These are phyloP conservation scores for Hydrophis major DNA, from an alignment of 2,797 vertebrate species.

Conservation along the genomic window DNA sequence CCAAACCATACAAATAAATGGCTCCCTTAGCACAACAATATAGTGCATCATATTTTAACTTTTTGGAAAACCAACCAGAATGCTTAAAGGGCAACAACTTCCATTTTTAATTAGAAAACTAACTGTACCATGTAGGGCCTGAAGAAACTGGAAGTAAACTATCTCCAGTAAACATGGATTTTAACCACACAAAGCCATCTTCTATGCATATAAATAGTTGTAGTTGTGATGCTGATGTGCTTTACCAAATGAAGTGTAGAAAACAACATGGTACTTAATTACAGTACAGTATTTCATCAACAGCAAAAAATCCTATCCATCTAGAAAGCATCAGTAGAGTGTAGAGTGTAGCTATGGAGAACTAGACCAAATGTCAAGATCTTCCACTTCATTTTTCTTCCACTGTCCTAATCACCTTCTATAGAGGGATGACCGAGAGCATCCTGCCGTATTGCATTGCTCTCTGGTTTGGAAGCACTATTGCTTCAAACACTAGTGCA, in stretches of 20 bases:
- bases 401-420: no score
- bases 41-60: not conserved
- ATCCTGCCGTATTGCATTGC: no score
- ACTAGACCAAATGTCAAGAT: not conserved
- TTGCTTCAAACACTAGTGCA: no score
- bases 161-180: not conserved
- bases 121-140: not conserved
- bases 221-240: not conserved
- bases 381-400: no score
- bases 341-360: not conserved
- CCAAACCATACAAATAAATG: not conserved
- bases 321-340: not conserved
- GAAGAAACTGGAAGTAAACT: not conserved
- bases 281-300: not conserved
- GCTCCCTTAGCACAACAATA: not conserved
- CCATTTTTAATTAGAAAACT: not conserved
- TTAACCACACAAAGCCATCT: not conserved
- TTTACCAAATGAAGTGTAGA: not conserved
- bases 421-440: no score
- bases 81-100: not conserved
- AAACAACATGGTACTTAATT: not conserved
- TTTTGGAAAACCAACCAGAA: not conserved
- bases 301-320: not conserved
- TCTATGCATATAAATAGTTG: not conserved
- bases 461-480: no score